Percentiles rank a stretch among this genome's conserved stretches.
Evolutionary conservation across 2,888 invertebrate genomes (phyloP).

Genomic region (Epinotia demarniana): DNA sequence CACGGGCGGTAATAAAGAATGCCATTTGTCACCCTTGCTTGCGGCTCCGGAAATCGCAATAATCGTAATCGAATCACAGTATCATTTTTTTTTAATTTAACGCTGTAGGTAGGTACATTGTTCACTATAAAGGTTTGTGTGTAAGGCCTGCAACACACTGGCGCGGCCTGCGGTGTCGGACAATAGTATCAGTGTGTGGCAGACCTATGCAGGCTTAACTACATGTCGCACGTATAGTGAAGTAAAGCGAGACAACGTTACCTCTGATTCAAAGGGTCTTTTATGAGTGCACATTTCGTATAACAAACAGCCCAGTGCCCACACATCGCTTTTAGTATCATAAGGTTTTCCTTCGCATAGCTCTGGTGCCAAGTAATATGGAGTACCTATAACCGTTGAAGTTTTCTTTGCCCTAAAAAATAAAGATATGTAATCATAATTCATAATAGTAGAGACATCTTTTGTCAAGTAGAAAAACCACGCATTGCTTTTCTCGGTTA

Average conservation of each 20-base stretch:
- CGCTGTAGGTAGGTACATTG: no score
- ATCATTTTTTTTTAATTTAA: no score
- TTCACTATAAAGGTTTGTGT: no score
- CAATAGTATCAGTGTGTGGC: no score
- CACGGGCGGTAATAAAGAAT: no score
- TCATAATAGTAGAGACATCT: not conserved
- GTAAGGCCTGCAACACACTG: no score
- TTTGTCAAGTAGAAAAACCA: not conserved
- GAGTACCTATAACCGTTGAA: constrained; percentile 89
- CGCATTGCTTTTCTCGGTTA: not conserved
- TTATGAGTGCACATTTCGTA: constrained; percentile 92
- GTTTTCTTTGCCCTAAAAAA: constrained; percentile 83
- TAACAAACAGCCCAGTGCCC: constrained; percentile 93
- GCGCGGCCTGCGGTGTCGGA: no score
- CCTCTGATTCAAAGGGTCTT: constrained; percentile 89
- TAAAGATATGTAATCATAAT: not conserved
- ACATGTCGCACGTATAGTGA: not conserved
- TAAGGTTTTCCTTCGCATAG: constrained; percentile 90
- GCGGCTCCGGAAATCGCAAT: no score
- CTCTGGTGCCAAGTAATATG: constrained; percentile 94
- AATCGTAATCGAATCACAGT: no score
- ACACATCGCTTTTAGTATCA: constrained; percentile 92
- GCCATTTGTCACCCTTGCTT: no score
- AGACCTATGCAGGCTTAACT: no score
- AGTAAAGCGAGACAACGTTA: constrained; percentile 65